Conservation (phyloP, 1,140 invertebrate genomes). For the Lasioglossum albipes region DNA sequence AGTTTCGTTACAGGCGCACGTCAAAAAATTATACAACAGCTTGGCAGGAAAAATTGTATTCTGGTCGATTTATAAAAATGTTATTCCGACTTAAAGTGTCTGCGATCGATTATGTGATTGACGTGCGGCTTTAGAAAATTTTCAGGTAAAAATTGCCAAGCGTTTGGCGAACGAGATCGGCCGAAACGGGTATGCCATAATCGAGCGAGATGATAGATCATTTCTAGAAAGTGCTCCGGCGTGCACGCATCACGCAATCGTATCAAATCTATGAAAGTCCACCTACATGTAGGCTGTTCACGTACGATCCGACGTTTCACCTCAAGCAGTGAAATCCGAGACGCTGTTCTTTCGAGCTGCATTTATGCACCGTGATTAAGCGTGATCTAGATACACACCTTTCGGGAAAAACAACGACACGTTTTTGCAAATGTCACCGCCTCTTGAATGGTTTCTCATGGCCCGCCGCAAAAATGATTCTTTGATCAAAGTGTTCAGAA, state of each 20-base stretch:
- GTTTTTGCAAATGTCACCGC: too few relatives aligned
- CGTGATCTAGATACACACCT: slow-evolving; percentile 39
- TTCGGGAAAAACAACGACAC: slow-evolving; percentile 9
- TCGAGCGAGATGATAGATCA: slow-evolving; percentile 59
- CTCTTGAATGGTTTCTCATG: background rate
- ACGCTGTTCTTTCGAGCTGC: slow-evolving; percentile 52
- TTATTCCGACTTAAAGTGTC: too few relatives aligned
- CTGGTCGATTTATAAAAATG: too few relatives aligned
- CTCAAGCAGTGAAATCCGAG: slow-evolving; percentile 61
- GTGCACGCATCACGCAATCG: slow-evolving; percentile 59
- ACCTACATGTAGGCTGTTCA: slow-evolving; percentile 53
- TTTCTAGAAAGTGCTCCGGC: slow-evolving; percentile 59
- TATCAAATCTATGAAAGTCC: slow-evolving; percentile 66
- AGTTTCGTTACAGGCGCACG: too few relatives aligned
- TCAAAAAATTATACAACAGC: too few relatives aligned
- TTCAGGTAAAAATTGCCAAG: background rate
- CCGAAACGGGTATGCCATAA: slow-evolving; percentile 38
- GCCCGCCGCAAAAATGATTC: background rate
- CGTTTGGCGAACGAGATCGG: too few relatives aligned
- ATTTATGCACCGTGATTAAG: slow-evolving; percentile 44
- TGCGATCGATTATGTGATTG: too few relatives aligned
- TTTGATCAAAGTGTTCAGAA: too few relatives aligned
- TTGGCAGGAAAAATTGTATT: too few relatives aligned
- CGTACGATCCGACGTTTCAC: slow-evolving; percentile 59
- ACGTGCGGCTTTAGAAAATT: too few relatives aligned